Evolutionary conservation across 2,888 invertebrate genomes (phyloP).

Genomic region (Rhamnusium bicolor): DNA sequence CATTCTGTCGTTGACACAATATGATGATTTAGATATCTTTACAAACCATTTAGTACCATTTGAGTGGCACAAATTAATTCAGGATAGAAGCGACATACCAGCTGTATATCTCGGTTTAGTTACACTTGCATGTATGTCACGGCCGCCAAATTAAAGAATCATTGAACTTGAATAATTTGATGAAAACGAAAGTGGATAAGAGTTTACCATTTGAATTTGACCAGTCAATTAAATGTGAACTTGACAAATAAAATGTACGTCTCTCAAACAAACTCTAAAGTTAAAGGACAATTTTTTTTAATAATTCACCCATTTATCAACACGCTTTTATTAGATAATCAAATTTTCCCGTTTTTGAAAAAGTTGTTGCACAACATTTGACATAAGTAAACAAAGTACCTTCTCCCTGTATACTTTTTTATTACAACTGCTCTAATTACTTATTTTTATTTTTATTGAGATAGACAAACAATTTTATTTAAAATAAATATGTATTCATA

Average conservation of each 20-base stretch:
- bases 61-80: not conserved
- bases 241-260: not conserved
- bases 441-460: too few relatives aligned
- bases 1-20: not conserved
- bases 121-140: not conserved
- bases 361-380: too few relatives aligned
- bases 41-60: not conserved
- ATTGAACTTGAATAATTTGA: conserved; percentile 9
- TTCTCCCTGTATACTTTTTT: too few relatives aligned
- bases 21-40: not conserved
- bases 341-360: too few relatives aligned
- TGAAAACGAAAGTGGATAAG: conserved; percentile 4
- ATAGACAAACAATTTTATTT: too few relatives aligned
- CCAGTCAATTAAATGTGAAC: not conserved
- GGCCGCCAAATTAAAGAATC: conserved; percentile 3
- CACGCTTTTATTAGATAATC: too few relatives aligned
- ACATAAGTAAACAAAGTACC: too few relatives aligned
- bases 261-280: not conserved
- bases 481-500: too few relatives aligned
- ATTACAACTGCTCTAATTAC: too few relatives aligned
- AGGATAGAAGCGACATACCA: not conserved
- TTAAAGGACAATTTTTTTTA: not conserved
- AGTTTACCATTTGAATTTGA: not conserved
- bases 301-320: too few relatives aligned
- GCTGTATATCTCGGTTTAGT: not conserved